A percentile compares a stretch with the other conserved stretches of the same genome.
Evolutionary conservation across 2,888 invertebrate species (phyloP).

Genomic region (Chrysotoxum bicinctum): DNA sequence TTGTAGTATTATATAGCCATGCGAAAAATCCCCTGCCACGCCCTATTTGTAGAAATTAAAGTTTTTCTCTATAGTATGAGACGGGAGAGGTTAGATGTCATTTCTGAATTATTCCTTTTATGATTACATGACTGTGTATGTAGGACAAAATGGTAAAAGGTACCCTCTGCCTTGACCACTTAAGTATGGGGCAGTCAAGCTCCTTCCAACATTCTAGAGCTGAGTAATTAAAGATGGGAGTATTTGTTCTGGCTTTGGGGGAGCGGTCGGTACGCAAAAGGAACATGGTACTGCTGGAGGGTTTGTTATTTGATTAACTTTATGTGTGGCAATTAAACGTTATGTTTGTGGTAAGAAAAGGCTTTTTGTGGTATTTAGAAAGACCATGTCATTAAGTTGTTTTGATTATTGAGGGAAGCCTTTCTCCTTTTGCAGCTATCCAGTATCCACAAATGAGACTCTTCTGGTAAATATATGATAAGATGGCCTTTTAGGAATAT

Average conservation of each 20-base stretch:
- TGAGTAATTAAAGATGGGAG: conserved; percentile 35
- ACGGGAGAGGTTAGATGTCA: conserved; percentile 5
- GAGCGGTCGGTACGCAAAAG: background rate
- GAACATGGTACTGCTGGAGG: conserved; percentile 11
- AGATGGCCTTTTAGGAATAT: background rate
- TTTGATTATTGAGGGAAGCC: conserved; percentile 44
- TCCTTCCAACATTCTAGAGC: background rate
- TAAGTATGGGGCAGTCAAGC: conserved; percentile 28
- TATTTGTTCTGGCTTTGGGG: background rate
- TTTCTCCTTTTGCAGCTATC: background rate
- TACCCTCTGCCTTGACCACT: conserved; percentile 54
- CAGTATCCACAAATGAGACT: conserved; percentile 1
- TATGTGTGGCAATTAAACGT: conserved; percentile 67
- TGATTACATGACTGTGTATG: conserved; percentile 40
- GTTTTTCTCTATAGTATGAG: conserved; percentile 20
- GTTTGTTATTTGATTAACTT: conserved; percentile 61
- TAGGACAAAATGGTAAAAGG: conserved; percentile 3
- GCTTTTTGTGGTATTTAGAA: conserved; percentile 16
- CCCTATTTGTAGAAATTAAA: conserved; percentile 36
- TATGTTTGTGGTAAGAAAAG: conserved; percentile 27
- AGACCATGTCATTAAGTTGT: conserved; percentile 56
- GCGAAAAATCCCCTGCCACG: conserved; percentile 24
- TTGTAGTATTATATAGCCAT: background rate
- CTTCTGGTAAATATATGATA: conserved; percentile 25
- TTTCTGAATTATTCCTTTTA: conserved; percentile 56